Evolutionary conservation across 2,113 vertebrate genomes (phyloP), one percentile per base, ranked within the genome.

Genomic region (Prinia subflava): DNA sequence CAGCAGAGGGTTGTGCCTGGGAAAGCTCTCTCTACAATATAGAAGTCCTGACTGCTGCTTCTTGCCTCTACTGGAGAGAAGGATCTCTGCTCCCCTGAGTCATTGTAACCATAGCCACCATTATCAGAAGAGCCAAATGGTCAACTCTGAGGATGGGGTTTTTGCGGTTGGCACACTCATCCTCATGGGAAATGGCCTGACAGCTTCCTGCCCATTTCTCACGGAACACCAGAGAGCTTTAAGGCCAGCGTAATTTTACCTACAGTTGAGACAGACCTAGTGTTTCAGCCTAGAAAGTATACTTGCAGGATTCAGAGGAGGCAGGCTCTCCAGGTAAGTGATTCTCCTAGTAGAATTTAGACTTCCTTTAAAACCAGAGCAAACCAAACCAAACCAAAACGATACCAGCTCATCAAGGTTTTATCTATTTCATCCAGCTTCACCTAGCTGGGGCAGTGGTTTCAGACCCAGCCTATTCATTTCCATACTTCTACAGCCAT

Each of bases 91-190:
- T 86, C 12, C 52, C 59, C 80, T 87, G 90, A 94, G 69, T 92
- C 90, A 89, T n/a, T 84, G 95, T 96, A 93, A 96, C 93, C 86
- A 92, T 94, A 75, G 86, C 46, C 73, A 92, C 83, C 57, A 35
- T 44, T 96, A 95, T 93, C 94, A 90, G 83, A 81, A 71, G 15
- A 82, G 41, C 49, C 90, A 94, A 86, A 83, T 2, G 33, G 83
- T 80, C 68, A 86, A 4, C 67, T 75, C 17, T 4, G 68, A 94
- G 71, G 49, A 92, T 57, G 60, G 49, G 95, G 90, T 57, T 96
- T 96, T 94, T 94, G 93, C 0, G 95, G 95, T 68, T 89, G 80
- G 88, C 83, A 90, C 64, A 82, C 49, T 94, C 83, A 94, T 94
- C 69, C 83, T 93, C 86, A 86, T 89, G 93, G 93, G 90, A 95